Evolutionary conservation across 2,888 invertebrate species (phyloP).

Genomic region (Dryobotodes eremita): DNA sequence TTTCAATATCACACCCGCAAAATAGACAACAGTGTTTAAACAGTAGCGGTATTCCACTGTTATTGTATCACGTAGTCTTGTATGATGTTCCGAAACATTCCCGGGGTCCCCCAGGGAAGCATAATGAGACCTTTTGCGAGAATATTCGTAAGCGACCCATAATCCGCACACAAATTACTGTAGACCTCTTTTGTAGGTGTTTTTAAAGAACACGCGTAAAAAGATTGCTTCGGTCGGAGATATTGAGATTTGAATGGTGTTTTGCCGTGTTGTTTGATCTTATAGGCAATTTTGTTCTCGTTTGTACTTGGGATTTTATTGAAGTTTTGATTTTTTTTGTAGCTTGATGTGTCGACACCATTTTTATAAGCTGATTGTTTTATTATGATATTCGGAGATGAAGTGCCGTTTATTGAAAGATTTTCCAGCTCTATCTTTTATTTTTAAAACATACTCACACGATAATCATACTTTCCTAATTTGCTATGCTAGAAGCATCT

Average conservation of each 20-base stretch:
- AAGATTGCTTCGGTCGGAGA: conserved; percentile 41
- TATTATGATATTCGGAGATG: background rate
- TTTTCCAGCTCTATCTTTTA: too few relatives aligned
- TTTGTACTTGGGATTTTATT: conserved; percentile 2
- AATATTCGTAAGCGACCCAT: conserved; percentile 60
- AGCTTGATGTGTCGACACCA: conserved; percentile 7
- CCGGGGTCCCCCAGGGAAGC: conserved; percentile 42
- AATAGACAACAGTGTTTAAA: conserved; percentile 41
- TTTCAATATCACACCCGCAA: conserved; percentile 23
- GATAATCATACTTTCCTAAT: too few relatives aligned
- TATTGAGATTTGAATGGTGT: conserved; percentile 50
- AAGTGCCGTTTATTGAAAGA: background rate
- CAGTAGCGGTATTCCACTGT: conserved; percentile 43
- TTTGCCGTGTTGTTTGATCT: conserved; percentile 24
- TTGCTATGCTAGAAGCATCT: too few relatives aligned
- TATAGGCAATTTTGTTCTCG: conserved; percentile 25
- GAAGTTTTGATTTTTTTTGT: conserved; percentile 1
- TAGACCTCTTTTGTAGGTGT: conserved; percentile 40
- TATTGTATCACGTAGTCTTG: conserved; percentile 64
- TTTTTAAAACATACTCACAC: too few relatives aligned
- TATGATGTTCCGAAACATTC: conserved; percentile 64
- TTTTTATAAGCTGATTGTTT: conserved; percentile 27
- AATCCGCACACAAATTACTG: conserved; percentile 56
- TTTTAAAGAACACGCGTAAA: conserved; percentile 45
- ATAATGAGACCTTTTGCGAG: conserved; percentile 62